Percentiles rank a stretch among this genome's conserved stretches.
Evolutionary conservation across 2,888 invertebrate species (phyloP).

Genomic region (Beris morrisii): DNA sequence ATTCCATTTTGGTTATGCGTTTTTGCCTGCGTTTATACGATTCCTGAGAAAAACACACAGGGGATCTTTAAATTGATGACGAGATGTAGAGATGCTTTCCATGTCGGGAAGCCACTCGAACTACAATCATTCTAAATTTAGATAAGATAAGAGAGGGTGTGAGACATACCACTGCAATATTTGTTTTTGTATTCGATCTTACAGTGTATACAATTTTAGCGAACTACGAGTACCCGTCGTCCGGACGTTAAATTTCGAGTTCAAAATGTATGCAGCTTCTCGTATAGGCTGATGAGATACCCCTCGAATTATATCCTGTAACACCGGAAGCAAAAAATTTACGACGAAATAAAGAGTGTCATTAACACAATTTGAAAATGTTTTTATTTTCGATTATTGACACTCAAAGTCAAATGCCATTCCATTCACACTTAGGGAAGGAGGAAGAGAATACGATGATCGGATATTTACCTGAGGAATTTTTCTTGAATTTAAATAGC

Average conservation of each 20-base stretch:
- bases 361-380: constrained; percentile 36
- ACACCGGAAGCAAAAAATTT: constrained; percentile 37
- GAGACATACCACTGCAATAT: constrained; percentile 27
- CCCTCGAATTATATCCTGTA: constrained; percentile 8
- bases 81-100: neutral
- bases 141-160: constrained; percentile 11
- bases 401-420: constrained; percentile 30
- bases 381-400: constrained; percentile 31
- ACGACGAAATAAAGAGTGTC: constrained; percentile 37
- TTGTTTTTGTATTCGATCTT: constrained; percentile 27
- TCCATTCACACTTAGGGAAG: constrained; percentile 22
- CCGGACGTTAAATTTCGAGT: neutral
- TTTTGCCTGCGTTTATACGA: neutral
- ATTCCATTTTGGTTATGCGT: constrained; percentile 25
- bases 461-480: too few species aligned
- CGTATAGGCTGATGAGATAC: neutral
- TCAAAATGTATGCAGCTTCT: neutral
- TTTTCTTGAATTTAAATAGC: too few species aligned
- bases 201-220: constrained; percentile 28
- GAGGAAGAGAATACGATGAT: too few species aligned
- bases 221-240: constrained; percentile 4
- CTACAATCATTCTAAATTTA: constrained; percentile 20
- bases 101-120: neutral
- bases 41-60: constrained; percentile 17
- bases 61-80: constrained; percentile 16